phyloP scores from a whole-genome alignment of 2,113 vertebrate genomes.

The Neodontobutis hainanensis region DNA sequence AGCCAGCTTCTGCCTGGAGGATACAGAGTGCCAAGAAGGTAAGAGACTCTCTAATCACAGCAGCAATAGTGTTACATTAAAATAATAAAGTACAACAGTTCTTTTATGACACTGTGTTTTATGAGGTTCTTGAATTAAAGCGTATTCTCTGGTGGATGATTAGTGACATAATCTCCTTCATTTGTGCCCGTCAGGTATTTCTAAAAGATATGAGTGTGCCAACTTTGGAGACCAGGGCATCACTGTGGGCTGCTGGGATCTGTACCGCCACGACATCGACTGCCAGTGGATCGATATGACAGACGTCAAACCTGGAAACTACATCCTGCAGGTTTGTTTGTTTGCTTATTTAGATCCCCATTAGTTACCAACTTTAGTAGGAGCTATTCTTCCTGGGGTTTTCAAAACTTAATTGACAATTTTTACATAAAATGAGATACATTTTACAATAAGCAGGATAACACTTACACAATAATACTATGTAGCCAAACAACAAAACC shows the following conservation, averaged over 20 bases:
- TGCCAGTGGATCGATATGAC: constrained; percentile 99
- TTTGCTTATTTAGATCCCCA: no score
- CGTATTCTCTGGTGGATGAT: no score
- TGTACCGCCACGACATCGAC: constrained; percentile 97
- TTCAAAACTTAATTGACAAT: no score
- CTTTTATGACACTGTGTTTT: no score
- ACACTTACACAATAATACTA: no score
- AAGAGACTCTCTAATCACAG: constrained; percentile 50
- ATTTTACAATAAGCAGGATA: no score
- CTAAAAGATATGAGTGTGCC: constrained; percentile 95
- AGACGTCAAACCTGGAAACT: constrained; percentile 93
- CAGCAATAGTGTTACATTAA: neutral
- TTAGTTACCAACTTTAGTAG: no score
- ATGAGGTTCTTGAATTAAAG: no score
- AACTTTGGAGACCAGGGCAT: constrained; percentile 99
- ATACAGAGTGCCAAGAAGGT: constrained; percentile 93
- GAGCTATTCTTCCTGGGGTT: no score
- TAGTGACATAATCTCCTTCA: neutral
- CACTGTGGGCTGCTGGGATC: constrained; percentile 97
- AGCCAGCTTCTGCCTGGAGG: constrained; percentile 97
- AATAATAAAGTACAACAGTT: no score
- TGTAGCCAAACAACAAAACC: no score
- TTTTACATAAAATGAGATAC: no score
- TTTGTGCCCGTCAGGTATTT: constrained; percentile 76
- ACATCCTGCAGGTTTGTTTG: constrained; percentile 89